Evolutionary conservation across 2,888 invertebrate species (phyloP).

Genomic region (Spisula subtruncata): DNA sequence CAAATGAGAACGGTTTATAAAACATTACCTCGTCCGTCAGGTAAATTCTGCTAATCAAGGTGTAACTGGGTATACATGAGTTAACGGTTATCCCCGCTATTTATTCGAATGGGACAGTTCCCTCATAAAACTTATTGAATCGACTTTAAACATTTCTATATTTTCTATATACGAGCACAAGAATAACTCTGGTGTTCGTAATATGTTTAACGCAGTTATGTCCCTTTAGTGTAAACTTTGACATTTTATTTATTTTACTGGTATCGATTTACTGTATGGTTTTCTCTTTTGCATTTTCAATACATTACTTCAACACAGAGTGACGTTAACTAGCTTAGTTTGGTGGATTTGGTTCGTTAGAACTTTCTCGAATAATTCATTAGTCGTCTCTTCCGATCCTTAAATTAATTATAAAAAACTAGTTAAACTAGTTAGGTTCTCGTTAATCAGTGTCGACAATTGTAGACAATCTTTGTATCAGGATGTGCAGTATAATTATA

Average conservation of each 20-base stretch:
- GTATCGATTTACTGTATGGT: neutral
- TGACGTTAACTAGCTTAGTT: neutral
- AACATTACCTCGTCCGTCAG: too few relatives aligned
- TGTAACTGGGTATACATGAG: too few relatives aligned
- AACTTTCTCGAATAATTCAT: neutral
- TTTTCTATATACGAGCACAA: neutral
- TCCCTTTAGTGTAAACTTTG: constrained; percentile 7
- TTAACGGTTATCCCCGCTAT: too few relatives aligned
- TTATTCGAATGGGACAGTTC: too few relatives aligned
- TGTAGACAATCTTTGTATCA: too few relatives aligned
- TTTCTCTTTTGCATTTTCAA: neutral
- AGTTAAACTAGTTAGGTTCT: neutral
- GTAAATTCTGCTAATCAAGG: too few relatives aligned
- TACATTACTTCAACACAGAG: neutral
- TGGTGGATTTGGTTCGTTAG: neutral
- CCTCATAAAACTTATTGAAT: too few relatives aligned
- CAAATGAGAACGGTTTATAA: too few relatives aligned
- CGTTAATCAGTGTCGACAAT: too few relatives aligned
- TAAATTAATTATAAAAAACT: neutral
- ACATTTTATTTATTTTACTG: neutral
- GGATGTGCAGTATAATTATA: too few relatives aligned
- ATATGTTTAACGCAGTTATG: neutral
- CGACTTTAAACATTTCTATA: too few relatives aligned
- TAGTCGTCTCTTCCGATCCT: neutral
- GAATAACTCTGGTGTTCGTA: neutral